phyloP scores from a whole-genome alignment of 1,140 invertebrate species.

The Macrobrachium nipponense region DNA sequence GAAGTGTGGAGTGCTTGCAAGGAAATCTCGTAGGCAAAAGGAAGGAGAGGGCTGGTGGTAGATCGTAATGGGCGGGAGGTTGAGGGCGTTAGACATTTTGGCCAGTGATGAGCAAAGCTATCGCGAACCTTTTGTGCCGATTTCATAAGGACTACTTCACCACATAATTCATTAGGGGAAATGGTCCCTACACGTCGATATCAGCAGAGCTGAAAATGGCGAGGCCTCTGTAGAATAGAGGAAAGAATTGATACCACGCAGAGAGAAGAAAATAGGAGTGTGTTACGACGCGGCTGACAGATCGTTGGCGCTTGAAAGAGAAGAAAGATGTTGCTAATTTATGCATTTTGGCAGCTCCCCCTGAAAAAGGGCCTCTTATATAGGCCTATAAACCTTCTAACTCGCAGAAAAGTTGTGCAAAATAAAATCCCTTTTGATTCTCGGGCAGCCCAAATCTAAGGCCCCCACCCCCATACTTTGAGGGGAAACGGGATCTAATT shows the following conservation, averaged over 20 bases:
- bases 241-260: neutral
- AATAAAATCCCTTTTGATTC: too few relatives aligned
- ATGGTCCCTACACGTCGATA: constrained; percentile 18
- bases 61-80: too few relatives aligned
- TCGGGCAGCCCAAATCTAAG: too few relatives aligned
- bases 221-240: neutral
- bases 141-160: constrained; percentile 37
- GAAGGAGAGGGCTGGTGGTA: too few relatives aligned
- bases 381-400: neutral
- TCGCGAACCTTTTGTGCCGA: constrained; percentile 21
- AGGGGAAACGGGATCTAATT: too few relatives aligned
- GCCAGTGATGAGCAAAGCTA: neutral
- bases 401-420: too few relatives aligned
- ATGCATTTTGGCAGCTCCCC: neutral
- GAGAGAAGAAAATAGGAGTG: neutral
- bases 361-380: neutral
- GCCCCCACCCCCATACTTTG: too few relatives aligned
- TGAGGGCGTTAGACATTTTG: neutral
- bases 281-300: neutral
- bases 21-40: too few relatives aligned
- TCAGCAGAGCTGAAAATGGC: constrained; percentile 19
- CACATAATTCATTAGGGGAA: constrained; percentile 20
- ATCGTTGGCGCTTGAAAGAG: too few relatives aligned
- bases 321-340: too few relatives aligned
- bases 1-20: too few relatives aligned